Conservation (phyloP, 2,888 invertebrate species). For the Scaptomyza cyrtandrae region DNA sequence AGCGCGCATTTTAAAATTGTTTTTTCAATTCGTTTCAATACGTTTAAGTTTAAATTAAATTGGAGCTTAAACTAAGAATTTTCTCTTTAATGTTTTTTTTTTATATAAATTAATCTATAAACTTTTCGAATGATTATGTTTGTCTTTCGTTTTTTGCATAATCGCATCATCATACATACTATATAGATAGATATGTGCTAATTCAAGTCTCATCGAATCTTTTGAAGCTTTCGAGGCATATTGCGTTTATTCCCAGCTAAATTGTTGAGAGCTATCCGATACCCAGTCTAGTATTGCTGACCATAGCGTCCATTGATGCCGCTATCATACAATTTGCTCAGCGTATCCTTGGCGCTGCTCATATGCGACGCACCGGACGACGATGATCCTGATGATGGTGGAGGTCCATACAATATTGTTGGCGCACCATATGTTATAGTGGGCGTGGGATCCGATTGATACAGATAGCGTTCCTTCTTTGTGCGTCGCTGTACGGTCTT, state of each 20-base stretch:
- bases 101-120: conserved; percentile 60
- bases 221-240: conserved; percentile 79
- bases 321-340: conserved; percentile 95
- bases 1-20: conserved; percentile 70
- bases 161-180: conserved; percentile 3
- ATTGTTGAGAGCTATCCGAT: conserved; percentile 63
- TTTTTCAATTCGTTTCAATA: conserved; percentile 2
- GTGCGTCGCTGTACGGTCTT: conserved; percentile 85
- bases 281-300: conserved; percentile 80
- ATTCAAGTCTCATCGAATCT: conserved; percentile 79
- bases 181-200: conserved; percentile 44
- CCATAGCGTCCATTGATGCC: conserved; percentile 89
- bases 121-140: conserved; percentile 61
- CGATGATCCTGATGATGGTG: conserved; percentile 46
- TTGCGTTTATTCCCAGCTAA: conserved; percentile 78
- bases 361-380: conserved; percentile 54
- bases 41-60: conserved; percentile 40
- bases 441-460: conserved; percentile 79
- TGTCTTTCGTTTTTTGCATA: neutral
- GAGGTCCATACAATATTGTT: conserved; percentile 80
- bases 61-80: conserved; percentile 42
- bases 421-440: conserved; percentile 79
- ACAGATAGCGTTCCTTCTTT: conserved; percentile 82
- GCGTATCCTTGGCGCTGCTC: conserved; percentile 88
- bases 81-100: neutral